Evolutionary conservation across 1,140 invertebrate species (phyloP).

Genomic region (Maconellicoccus hirsutus): DNA sequence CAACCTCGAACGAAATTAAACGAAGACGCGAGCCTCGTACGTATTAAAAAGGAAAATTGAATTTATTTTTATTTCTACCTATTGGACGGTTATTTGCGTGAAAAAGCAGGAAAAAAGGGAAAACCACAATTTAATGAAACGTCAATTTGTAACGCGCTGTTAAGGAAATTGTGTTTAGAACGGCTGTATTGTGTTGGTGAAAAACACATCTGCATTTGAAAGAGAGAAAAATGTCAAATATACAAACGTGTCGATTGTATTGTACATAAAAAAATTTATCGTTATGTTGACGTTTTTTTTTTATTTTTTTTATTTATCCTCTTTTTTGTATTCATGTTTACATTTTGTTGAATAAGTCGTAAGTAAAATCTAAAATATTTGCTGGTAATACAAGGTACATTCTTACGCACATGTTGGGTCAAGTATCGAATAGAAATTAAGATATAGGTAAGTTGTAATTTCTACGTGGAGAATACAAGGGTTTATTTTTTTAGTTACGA

Average conservation of each 20-base stretch:
- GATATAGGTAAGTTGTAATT: background rate
- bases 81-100: background rate
- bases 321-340: constrained; percentile 1
- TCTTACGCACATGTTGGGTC: background rate
- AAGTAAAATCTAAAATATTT: background rate
- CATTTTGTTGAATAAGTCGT: background rate
- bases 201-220: constrained; percentile 21
- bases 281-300: constrained; percentile 1
- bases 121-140: constrained; percentile 20
- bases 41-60: background rate
- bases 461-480: background rate
- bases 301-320: constrained; percentile 10
- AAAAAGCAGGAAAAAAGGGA: constrained; percentile 8
- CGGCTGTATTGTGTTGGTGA: constrained; percentile 15
- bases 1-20: background rate
- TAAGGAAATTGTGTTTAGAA: constrained; percentile 19
- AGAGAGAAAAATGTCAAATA: constrained; percentile 19
- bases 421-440: background rate
- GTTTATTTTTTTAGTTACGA: background rate
- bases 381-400: background rate
- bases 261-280: constrained; percentile 18
- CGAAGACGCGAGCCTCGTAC: background rate
- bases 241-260: constrained; percentile 21
- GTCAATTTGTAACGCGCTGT: constrained; percentile 21
- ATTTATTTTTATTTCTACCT: constrained; percentile 6